These are phyloP conservation scores for Setipinna tenuifilis DNA, from an alignment of 2,797 vertebrate species.

Conservation along the genomic window DNA sequence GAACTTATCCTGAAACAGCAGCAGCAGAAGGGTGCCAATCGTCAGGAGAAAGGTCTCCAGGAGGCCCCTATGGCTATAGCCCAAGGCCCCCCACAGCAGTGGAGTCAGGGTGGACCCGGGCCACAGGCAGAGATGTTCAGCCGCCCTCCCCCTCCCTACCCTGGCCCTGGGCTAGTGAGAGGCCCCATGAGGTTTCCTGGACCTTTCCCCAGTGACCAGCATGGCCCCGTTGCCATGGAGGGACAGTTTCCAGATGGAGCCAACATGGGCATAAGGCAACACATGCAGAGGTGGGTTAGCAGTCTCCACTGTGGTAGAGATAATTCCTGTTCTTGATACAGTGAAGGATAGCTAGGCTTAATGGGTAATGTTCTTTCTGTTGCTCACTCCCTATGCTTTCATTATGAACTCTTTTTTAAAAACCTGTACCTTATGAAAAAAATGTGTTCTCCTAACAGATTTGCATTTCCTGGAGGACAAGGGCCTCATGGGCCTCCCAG, in stretches of 20 bases:
- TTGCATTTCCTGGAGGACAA: slow-evolving; percentile 83
- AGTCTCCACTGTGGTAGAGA: background rate
- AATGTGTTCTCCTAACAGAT: slow-evolving; percentile 70
- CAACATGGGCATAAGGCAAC: slow-evolving; percentile 82
- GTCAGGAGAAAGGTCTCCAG: slow-evolving; percentile 87
- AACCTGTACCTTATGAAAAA: background rate
- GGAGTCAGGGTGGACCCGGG: slow-evolving; percentile 85
- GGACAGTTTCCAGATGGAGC: slow-evolving; percentile 83
- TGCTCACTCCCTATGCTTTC: background rate
- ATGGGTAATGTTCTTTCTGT: background rate
- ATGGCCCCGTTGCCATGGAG: slow-evolving; percentile 81
- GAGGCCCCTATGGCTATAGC: slow-evolving; percentile 73
- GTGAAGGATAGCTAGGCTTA: background rate
- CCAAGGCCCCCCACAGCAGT: slow-evolving; percentile 80
- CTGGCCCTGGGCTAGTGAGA: slow-evolving; percentile 83
- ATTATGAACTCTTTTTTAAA: background rate
- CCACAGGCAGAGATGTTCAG: slow-evolving; percentile 84
- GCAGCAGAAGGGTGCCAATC: slow-evolving; percentile 90
- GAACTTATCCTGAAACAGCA: slow-evolving; percentile 96
- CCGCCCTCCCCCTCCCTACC: slow-evolving; percentile 95
- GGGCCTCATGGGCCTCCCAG: slow-evolving; percentile 78
- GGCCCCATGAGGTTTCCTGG: slow-evolving; percentile 83
- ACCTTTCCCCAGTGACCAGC: slow-evolving; percentile 84
- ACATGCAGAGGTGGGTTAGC: slow-evolving; percentile 85
- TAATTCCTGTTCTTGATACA: background rate